These are phyloP conservation scores for Gobiocypris rarus DNA, from an alignment of 2,113 vertebrate species.

Conservation along the genomic window DNA sequence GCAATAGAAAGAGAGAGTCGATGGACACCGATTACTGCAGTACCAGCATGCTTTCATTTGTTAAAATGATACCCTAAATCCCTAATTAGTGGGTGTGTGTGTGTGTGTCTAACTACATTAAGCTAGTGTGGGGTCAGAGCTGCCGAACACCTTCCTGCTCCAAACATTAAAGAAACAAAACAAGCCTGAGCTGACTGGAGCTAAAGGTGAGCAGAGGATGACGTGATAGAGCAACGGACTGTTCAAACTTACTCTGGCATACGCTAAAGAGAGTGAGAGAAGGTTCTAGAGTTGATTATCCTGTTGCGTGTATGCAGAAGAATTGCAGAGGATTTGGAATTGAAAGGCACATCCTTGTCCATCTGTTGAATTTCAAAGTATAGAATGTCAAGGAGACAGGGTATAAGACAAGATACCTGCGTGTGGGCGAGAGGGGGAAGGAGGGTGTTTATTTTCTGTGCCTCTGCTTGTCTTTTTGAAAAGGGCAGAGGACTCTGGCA, in stretches of 20 bases:
- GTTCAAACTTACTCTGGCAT: neutral
- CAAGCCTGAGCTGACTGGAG: neutral
- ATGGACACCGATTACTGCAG: neutral
- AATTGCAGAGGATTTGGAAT: constrained; percentile 22
- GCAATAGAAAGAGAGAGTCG: neutral
- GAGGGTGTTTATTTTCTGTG: neutral
- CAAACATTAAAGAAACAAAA: neutral
- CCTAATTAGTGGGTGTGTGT: neutral
- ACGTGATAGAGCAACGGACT: constrained; percentile 9
- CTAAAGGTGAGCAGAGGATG: constrained; percentile 22
- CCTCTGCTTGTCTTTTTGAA: constrained; percentile 32
- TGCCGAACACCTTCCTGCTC: neutral
- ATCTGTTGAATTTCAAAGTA: constrained; percentile 29
- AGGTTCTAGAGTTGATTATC: neutral
- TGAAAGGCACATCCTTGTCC: neutral
- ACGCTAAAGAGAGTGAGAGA: neutral
- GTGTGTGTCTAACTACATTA: neutral
- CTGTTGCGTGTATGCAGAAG: neutral
- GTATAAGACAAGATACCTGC: neutral
- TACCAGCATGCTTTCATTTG: neutral
- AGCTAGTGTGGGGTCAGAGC: neutral
- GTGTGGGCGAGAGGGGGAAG: neutral
- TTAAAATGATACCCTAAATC: neutral
- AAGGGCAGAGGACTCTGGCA: constrained; percentile 37
- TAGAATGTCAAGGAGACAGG: constrained; percentile 8